Evolutionary conservation across 2,797 vertebrate species (phyloP).

Genomic region (Pygocentrus nattereri): DNA sequence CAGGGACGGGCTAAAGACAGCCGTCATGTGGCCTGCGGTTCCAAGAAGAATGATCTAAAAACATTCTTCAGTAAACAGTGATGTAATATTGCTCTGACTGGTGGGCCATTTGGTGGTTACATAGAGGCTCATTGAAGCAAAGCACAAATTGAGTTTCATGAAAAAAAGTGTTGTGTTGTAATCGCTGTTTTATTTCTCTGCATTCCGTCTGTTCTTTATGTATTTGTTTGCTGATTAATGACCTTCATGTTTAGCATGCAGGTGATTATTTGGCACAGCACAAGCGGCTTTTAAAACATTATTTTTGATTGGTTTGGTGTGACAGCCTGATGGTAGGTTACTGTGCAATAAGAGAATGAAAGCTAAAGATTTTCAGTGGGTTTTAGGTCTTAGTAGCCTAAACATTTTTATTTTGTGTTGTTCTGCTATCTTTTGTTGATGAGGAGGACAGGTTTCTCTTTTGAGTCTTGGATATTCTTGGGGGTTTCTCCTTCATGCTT

Average conservation of each 20-base stretch:
- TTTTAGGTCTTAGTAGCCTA: no score
- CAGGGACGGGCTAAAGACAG: slow-evolving; percentile 26
- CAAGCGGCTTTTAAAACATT: neutral
- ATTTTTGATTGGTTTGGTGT: neutral
- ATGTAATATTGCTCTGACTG: slow-evolving; percentile 39
- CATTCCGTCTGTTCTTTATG: neutral
- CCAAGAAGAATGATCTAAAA: slow-evolving; percentile 29
- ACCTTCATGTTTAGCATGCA: neutral
- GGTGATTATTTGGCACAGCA: neutral
- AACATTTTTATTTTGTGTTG: no score
- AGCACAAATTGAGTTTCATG: neutral
- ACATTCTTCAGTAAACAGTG: slow-evolving; percentile 17
- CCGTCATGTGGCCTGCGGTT: slow-evolving; percentile 10
- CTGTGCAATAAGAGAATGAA: neutral
- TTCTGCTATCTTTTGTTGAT: no score
- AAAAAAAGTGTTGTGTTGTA: neutral
- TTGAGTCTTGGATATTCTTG: no score
- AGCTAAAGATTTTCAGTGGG: neutral
- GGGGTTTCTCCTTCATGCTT: no score
- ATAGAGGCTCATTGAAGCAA: neutral
- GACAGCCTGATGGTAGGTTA: neutral
- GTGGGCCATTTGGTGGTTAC: neutral
- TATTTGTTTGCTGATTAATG: neutral
- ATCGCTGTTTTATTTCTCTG: neutral
- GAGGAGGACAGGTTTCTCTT: no score